These are phyloP conservation scores for Nycticryphes semicollaris DNA, from an alignment of 2,113 vertebrate genomes.

Conservation along the genomic window DNA sequence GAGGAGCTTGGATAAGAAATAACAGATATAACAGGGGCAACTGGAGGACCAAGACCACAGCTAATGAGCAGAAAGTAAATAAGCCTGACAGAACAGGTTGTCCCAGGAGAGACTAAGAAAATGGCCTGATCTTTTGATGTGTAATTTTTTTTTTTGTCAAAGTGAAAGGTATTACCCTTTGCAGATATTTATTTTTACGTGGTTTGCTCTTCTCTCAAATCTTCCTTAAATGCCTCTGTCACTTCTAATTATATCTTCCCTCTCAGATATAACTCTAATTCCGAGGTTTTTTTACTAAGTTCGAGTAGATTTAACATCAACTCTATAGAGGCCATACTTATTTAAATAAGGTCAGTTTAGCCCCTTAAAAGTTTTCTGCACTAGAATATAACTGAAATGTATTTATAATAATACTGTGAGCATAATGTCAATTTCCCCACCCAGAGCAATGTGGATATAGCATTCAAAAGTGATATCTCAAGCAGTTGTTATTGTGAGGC, in stretches of 20 bases:
- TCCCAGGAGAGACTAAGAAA: not conserved
- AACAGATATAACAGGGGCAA: not conserved
- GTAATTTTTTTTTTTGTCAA: not conserved
- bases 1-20: not conserved
- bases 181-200: not conserved
- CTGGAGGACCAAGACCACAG: not conserved
- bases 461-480: not conserved
- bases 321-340: not conserved
- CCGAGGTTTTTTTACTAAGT: not conserved
- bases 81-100: not conserved
- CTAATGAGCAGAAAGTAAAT: not conserved
- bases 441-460: fast-evolving
- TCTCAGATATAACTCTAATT: not conserved
- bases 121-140: not conserved
- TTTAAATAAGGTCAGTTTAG: not conserved
- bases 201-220: not conserved
- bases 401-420: not conserved
- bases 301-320: not conserved
- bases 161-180: not conserved
- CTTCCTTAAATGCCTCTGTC: not conserved
- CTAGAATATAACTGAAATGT: not conserved
- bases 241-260: not conserved
- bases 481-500: not conserved
- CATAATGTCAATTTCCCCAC: fast-evolving
- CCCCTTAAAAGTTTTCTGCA: not conserved